These are phyloP conservation scores for Caenorhabditis sp. DNA, from an alignment of 2,888 invertebrate species.

Conservation along the genomic window DNA sequence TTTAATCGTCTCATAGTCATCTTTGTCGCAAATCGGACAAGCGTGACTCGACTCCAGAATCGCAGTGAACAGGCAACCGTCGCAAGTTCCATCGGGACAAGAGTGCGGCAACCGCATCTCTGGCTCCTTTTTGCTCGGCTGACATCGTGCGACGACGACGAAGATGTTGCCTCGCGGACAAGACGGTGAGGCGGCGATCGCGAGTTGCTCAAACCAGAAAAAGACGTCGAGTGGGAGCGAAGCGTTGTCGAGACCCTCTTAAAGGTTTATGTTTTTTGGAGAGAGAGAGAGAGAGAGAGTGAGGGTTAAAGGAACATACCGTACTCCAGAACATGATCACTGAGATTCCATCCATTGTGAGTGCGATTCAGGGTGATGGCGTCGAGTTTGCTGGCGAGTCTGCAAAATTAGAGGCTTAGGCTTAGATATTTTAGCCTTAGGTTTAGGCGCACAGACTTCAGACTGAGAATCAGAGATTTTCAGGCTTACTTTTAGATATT, in stretches of 20 bases:
- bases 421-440: too few species aligned
- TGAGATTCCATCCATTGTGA: conserved; percentile 50
- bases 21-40: conserved; percentile 75
- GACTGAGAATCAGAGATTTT: too few species aligned
- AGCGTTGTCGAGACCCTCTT: conserved; percentile 42
- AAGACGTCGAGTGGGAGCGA: conserved; percentile 64
- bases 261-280: conserved; percentile 2
- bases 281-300: too few species aligned
- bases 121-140: conserved; percentile 64
- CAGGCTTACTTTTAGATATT: too few species aligned
- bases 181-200: conserved; percentile 58
- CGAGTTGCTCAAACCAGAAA: conserved; percentile 60
- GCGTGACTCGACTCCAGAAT: conserved; percentile 68
- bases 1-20: conserved; percentile 74
- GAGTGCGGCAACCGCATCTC: conserved; percentile 58
- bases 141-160: conserved; percentile 75
- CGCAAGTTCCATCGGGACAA: conserved; percentile 75
- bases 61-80: conserved; percentile 76
- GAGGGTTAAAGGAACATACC: conserved; percentile 39
- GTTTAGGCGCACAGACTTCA: too few species aligned
- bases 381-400: conserved; percentile 54
- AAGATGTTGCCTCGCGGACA: conserved; percentile 75
- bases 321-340: conserved; percentile 66
- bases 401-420: conserved; percentile 26
- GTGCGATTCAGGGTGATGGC: conserved; percentile 51